Evolutionary conservation across 2,113 vertebrate species (phyloP), one percentile per base, ranked within the genome.

Genomic region (Muntiacus reevesi): DNA sequence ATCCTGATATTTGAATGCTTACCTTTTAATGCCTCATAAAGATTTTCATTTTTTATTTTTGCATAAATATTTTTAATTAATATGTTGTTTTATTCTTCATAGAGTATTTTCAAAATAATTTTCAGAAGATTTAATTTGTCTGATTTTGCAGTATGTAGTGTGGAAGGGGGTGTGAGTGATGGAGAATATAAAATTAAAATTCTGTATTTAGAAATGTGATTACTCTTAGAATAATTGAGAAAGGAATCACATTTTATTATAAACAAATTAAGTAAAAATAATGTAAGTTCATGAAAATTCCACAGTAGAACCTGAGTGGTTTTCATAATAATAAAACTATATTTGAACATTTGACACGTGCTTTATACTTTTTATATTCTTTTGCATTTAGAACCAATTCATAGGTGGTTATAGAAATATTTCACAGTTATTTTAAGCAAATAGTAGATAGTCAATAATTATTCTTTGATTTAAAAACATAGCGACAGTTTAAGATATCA

Each of bases 351-450:
- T 43, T 89, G 81, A 36, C 1, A 59, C 5, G 27, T 85, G 2
- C 28, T 94, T 91, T 62, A 21, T 78, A n/a, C 21, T 92, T 11
- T 82, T 93, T 76, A 50, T 50, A 62, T 74, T 87, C 2, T 47
- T 97, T 94, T 82, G 8, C 33, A 71, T 97, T 89, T 96, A 21
- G 7, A 97, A 87, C 3, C 21, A 85, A 55, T 79, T 82, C 85
- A 83, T 6, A 90, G n/a, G 2, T 62, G 16, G 5, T 45, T 84
- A 59, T 91, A 89, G 2, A 4, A 64, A 50, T 88, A 36, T 64
- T 95, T 97, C 55, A 52, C 13, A 74, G 55, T 93, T 79, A 93
- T 79, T 94, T 88, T 94, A 85, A 78, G n/a, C 23, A 91, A 93
- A 81, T 59, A 93, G 17, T 64, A 87, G 16, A 64, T 30, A 64